phyloP scores from a whole-genome alignment of 2,888 invertebrate genomes.

The Lasioglossum oenotherae region DNA sequence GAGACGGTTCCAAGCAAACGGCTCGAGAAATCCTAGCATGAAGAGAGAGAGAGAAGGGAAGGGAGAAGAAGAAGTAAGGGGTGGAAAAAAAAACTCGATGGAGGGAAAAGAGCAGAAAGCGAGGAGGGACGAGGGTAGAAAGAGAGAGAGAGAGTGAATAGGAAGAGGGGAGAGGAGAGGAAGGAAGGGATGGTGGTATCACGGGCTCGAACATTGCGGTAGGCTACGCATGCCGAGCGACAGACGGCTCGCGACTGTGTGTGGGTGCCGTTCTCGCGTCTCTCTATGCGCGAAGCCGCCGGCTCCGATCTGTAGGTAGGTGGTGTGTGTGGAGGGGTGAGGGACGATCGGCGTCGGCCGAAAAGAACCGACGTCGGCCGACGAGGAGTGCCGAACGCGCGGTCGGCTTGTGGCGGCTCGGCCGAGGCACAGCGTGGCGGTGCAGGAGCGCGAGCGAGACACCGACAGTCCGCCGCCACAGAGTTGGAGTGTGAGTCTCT shows the following conservation, averaged over 20 bases:
- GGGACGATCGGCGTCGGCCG: constrained; percentile 43
- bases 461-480: constrained; percentile 52
- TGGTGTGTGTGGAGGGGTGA: constrained; percentile 26
- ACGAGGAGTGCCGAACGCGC: constrained; percentile 60
- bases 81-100: background rate
- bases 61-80: background rate
- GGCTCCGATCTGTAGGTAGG: constrained; percentile 21
- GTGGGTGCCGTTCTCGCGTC: constrained; percentile 47
- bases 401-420: constrained; percentile 41
- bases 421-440: constrained; percentile 43
- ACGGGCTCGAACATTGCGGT: constrained; percentile 74
- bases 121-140: constrained; percentile 22
- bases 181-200: constrained; percentile 31
- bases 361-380: constrained; percentile 53
- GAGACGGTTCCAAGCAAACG: background rate
- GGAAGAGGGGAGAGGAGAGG: background rate
- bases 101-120: constrained; percentile 4
- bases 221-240: constrained; percentile 74
- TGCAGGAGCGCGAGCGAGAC: constrained; percentile 63
- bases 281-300: constrained; percentile 36
- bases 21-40: background rate
- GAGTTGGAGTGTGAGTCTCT: constrained; percentile 70
- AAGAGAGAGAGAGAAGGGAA: background rate
- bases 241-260: constrained; percentile 51
- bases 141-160: constrained; percentile 1